Evolutionary conservation across 2,888 invertebrate species (phyloP), one percentile per base, ranked within the genome.

Genomic region (Sisyra nigra): DNA sequence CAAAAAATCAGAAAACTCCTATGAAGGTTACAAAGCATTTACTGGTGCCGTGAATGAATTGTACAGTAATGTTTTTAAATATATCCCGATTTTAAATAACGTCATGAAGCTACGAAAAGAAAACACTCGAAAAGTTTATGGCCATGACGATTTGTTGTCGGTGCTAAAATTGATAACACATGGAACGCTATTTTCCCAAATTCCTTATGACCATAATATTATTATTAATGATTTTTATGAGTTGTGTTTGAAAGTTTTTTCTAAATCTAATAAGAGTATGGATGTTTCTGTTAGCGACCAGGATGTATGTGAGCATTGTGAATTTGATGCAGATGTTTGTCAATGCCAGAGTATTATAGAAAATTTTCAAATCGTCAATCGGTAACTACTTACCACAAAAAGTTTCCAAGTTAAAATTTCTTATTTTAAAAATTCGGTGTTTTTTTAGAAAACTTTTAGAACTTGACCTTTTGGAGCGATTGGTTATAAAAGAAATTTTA

Each of bases 401-500:
- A n/a, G n/a, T n/a, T n/a, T n/a, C n/a, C n/a, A n/a, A n/a, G n/a
- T n/a, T n/a, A n/a, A n/a, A n/a, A n/a, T n/a, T n/a, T n/a, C n/a
- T n/a, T n/a, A n/a, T n/a, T n/a, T n/a, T n/a, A n/a, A n/a, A n/a
- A n/a, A n/a, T n/a, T n/a, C n/a, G n/a, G n/a, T n/a, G n/a, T 15
- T 46, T 37, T 18, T 57, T 46, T 49, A 67, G 72, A 46, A 71
- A 70, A 59, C 63, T 88, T n/a, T 72, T 79, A 51, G 76, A 82
- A 55, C 64, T 92, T 53, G 80, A 79, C 46, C 62, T 92, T 38
- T 60, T 91, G 40, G 91, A 92, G 58, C 74, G 86, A 51, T 62
- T 93, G 30, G 80, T 87, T 2, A 89, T 89, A 0, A 84, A 86
- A 57, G 79, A 87, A 1, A 66, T 93, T 8, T 89, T 89, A 2